Evolutionary conservation across 2,113 vertebrate genomes (phyloP), one percentile per base, ranked within the genome.

Genomic region (Petrocephalus zakoni): DNA sequence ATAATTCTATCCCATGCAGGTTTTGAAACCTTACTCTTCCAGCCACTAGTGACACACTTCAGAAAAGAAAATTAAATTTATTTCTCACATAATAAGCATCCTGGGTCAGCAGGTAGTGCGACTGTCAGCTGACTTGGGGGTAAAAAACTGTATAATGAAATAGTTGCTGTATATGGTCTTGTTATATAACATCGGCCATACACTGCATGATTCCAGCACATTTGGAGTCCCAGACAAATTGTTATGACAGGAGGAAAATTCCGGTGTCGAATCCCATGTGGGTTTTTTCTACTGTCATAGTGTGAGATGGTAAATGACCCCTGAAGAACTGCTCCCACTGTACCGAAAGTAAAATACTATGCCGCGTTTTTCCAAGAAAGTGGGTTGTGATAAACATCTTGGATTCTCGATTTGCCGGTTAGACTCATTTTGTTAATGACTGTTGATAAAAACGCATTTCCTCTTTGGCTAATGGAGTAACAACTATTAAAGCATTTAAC

Each of bases 341-440:
- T 17, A 42, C 19, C 72, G 17, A 78, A 78, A 42, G 29, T 15
- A 78, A 78, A 78, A 78, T 37, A 78, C 34, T 6, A 78, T 1
- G 5, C 72, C 72, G 7, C 2, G 17, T 42, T 78, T 42, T 55
- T 55, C 17, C 53, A 55, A 55, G 53, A 55, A 55, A 55, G 11
- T 15, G 1, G 52, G 17, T 19, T 42, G 37, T 78, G 72, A 78
- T 78, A 29, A 68, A 42, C 72, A 78, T 78, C 29, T 78, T 42
- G 34, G 72, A 37, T 78, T 42, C 34, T 78, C 34, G 13, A 21
- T 78, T 78, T 78, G 72, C 34, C 37, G 72, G 34, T 19, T 29
- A 19, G 72, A 78, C 72, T 78, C 72, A 78, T 42, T 42, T 42
- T 78, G 72, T 78, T 37, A 78, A 78, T 78, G 72, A 78, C 72